Base-by-base conservation (phyloP, 2,113 vertebrate species). In the Danionella cerebrum region DNA sequence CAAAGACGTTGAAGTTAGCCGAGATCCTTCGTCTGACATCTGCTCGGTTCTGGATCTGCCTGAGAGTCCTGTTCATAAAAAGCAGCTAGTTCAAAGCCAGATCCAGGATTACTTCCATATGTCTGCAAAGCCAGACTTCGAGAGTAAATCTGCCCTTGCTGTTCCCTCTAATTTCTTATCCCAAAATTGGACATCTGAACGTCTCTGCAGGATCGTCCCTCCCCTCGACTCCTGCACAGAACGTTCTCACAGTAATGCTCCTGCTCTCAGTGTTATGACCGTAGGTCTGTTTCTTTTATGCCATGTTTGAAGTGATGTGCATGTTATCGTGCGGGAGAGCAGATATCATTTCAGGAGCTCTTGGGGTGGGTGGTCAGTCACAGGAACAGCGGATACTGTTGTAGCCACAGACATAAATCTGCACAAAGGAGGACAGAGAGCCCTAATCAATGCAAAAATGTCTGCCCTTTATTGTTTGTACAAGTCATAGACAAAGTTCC, bases 81-180 rank as follows among this genome's bases (percentile, higher is more conserved):
- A 86, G 83, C 82, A 67, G 76, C 71, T n/a, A 59, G 75, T 78
- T 84, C 81, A 78, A 85, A 86, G 84, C 84, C 79, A 29, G 83
- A 70, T 79, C 73, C 79, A 33, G 83, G 84, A 90, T 89, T 82
- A 82, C 84, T 89, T 77, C 88, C 88, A 90, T 77, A 89, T 89
- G 88, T 85, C 80, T 83, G 76, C 78, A 72, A 72, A 86, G 80
- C 81, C 81, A 67, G 72, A 76, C 80, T 79, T 78, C 51, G 79
- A 78, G 74, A 76, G 78, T 79, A 73, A 82, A 74, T 77, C 79
- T 38, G 80, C 82, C 84, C 80, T 83, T 67, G 76, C 78, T 70
- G 77, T 85, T 85, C 85, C 87, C 86, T 89, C 82, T 89, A 87
- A 90, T 90, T 88, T 88, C 82, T 84, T 77, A 85, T 86, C 85